A percentile compares a stretch with the other conserved stretches of the same genome.
Conservation (phyloP, 2,888 invertebrate species). For the Drosophila mimetica region DNA sequence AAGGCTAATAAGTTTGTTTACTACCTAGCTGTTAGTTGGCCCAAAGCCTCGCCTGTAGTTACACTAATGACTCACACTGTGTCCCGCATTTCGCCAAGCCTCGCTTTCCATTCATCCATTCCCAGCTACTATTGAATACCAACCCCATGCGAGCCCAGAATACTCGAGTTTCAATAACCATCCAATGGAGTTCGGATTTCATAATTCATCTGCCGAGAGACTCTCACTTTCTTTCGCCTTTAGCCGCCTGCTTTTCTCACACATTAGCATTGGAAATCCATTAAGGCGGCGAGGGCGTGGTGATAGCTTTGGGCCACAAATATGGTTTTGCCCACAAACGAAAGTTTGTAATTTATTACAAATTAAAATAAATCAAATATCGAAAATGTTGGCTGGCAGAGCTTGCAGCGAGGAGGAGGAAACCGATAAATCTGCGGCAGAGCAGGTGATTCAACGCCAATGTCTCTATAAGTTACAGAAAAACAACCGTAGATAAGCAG, state of each 20-base stretch:
- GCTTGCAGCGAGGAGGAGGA: slow-evolving; percentile 19
- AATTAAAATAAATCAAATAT: slow-evolving; percentile 79
- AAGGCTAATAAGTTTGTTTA: too few species aligned
- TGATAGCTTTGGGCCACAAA: slow-evolving; percentile 45
- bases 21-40: not conserved
- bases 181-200: slow-evolving; percentile 64
- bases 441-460: slow-evolving; percentile 48
- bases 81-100: slow-evolving; percentile 11
- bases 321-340: slow-evolving; percentile 64
- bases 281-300: slow-evolving; percentile 56
- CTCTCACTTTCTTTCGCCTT: slow-evolving; percentile 64
- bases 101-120: slow-evolving; percentile 27
- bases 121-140: slow-evolving; percentile 21
- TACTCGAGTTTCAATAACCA: slow-evolving; percentile 62
- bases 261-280: slow-evolving; percentile 75
- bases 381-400: slow-evolving; percentile 46
- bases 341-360: slow-evolving; percentile 78
- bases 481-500: slow-evolving; percentile 29
- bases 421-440: slow-evolving; percentile 35
- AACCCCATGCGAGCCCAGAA: slow-evolving; percentile 18
- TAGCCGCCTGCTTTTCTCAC: slow-evolving; percentile 40
- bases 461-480: slow-evolving; percentile 57
- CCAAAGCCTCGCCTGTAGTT: not conserved
- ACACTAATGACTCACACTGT: slow-evolving; percentile 12
- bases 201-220: slow-evolving; percentile 70